These are phyloP conservation scores for Pocillopora meandrina DNA, from an alignment of 92 coral and sea anemone species.

Conservation along the genomic window DNA sequence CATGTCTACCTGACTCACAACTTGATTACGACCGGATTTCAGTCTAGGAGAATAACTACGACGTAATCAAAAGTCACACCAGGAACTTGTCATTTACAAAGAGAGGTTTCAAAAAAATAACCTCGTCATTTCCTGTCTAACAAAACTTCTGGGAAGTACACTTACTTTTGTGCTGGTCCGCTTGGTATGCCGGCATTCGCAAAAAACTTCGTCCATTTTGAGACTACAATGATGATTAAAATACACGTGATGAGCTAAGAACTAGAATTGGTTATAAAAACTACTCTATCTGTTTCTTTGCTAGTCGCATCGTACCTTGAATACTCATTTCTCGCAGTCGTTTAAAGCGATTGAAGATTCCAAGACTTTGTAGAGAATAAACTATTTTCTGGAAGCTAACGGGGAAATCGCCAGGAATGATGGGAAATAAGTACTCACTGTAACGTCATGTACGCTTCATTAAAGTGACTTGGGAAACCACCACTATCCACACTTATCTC, in stretches of 20 bases:
- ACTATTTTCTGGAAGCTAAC: no score
- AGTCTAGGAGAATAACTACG: background rate
- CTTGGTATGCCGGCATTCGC: constrained; percentile 91
- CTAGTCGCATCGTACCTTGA: constrained; percentile 15
- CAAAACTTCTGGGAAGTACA: background rate
- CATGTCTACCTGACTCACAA: background rate
- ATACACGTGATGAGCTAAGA: background rate
- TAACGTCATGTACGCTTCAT: constrained; percentile 8
- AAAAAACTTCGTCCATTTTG: constrained; percentile 93
- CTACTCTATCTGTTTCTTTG: no score
- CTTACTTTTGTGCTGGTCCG: constrained; percentile 91
- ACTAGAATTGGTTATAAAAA: background rate
- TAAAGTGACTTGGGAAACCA: background rate
- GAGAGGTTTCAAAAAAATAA: background rate
- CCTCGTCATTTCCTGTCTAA: no score
- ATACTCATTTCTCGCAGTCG: constrained; percentile 23
- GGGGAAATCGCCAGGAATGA: background rate
- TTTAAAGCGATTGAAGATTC: background rate
- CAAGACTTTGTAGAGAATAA: background rate
- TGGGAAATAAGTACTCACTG: background rate
- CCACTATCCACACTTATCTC: no score
- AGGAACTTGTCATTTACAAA: background rate
- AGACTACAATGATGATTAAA: constrained; percentile 39
- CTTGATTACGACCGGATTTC: background rate
- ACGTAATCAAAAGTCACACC: background rate